Conservation (phyloP, 2,113 vertebrate genomes). For the Pelvicachromis taeniatus region DNA sequence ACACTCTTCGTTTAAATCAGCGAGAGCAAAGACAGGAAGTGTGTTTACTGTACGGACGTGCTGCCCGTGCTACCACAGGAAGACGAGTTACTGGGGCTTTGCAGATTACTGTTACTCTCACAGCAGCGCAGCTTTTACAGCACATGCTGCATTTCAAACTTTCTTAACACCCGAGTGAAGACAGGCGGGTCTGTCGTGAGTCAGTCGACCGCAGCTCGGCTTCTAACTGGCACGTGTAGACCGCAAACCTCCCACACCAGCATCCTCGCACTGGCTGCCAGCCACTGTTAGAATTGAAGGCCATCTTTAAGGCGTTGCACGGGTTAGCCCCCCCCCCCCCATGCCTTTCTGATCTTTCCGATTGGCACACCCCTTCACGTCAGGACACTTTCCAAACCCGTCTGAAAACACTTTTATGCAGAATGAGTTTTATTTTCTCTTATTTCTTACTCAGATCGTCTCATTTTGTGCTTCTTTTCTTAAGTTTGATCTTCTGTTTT, state of each 20-base stretch:
- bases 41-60: not conserved
- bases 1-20: too few species aligned
- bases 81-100: not conserved
- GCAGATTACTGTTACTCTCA: not conserved
- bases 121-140: not conserved
- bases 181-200: too few species aligned
- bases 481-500: rapidly evolving
- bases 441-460: not conserved
- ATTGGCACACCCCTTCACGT: not conserved
- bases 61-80: not conserved
- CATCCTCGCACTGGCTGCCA: not conserved
- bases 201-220: too few species aligned
- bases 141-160: not conserved
- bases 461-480: not conserved
- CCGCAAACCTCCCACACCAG: too few species aligned
- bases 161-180: not conserved
- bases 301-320: not conserved
- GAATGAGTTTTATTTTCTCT: not conserved
- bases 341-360: not conserved
- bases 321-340: rapidly evolving
- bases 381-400: not conserved
- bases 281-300: not conserved
- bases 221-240: too few species aligned
- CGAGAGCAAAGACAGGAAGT: not conserved
- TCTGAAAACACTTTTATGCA: not conserved